Base-by-base conservation (phyloP, 2,888 invertebrate genomes). In the Idaea aversata region DNA sequence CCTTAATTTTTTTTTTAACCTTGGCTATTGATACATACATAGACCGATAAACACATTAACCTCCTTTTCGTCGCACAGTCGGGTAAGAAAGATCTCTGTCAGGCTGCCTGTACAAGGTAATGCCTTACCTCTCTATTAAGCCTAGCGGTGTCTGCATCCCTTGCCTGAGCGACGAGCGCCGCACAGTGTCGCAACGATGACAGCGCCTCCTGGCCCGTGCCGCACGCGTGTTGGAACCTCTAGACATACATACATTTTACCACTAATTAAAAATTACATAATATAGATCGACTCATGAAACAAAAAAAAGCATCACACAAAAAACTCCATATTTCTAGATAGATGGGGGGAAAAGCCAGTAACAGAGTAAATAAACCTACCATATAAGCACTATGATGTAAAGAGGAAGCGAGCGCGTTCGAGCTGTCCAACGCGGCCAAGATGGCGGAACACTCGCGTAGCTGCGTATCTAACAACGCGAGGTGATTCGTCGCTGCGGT, bases 151-250 rank as follows among this genome's bases (percentile, higher is more conserved):
- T 93, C 90, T 3, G 94, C 93, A 86, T 95, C 95, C 67, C 95
- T 88, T 58, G 95, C 94, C 75, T 95, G 95, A 16, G 93, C 90
- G 58, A 95, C 94, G 1, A 95, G 83, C 3, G 94, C 94, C n/a
- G 95, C 91, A 80, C 95, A 95, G 81, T 95, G 95, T 0, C 89
- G 86, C 62, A 96, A 82, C 34, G 95, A 91, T 3, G 88, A 74
- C 65, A 94, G 84, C 84, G 95, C 95, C 65, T 94, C 93, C 1
- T 89, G 87, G 0, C 95, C 95, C 15, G 94, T 91, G 25, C 94
- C 94, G 61, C 93, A 88, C 10, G 94, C 93, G 80, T 94, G 93
- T 69, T 93, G 93, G 78, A 94, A 93, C 59, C 93, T 86, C 93
- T 94, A 82, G 0, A 64, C 62, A 67, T 5, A 60, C 15, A 15